Conservation (phyloP, 2,797 vertebrate genomes). For the Setipinna tenuifilis region DNA sequence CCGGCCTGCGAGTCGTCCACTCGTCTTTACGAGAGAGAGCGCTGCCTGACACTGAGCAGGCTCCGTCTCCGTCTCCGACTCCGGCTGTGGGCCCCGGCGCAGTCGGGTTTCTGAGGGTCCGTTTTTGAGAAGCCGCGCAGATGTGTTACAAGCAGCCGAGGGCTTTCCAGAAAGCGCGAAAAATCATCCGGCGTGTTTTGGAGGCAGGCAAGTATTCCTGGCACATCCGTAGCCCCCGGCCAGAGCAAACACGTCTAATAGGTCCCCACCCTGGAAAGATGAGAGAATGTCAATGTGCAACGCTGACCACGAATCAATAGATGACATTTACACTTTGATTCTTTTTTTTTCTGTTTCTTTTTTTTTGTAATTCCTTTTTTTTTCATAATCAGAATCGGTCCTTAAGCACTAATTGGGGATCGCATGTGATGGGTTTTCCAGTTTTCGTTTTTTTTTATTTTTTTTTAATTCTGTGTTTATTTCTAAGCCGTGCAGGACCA, state of each 20-base stretch:
- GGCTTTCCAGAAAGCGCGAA: slow-evolving; percentile 54
- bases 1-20: not conserved
- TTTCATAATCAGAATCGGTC: slow-evolving; percentile 24
- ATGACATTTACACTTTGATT: slow-evolving; percentile 72
- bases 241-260: slow-evolving; percentile 65
- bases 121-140: slow-evolving; percentile 29
- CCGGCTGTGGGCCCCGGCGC: no score
- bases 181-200: slow-evolving; percentile 42
- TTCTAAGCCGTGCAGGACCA: slow-evolving; percentile 16
- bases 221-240: slow-evolving; percentile 59
- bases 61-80: not conserved
- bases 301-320: slow-evolving; percentile 56
- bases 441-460: not conserved
- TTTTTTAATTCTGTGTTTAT: not conserved
- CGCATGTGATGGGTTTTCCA: slow-evolving; percentile 12
- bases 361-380: not conserved
- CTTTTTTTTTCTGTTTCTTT: not conserved
- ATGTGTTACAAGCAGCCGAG: slow-evolving; percentile 32
- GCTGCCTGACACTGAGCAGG: not conserved
- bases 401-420: slow-evolving; percentile 50
- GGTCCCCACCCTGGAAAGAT: slow-evolving; percentile 70
- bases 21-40: not conserved
- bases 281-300: slow-evolving; percentile 78
- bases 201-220: slow-evolving; percentile 64
- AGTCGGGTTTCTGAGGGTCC: not conserved